These are phyloP conservation scores for Brachionus sp. DNA, from an alignment of 1,140 invertebrate species.

Conservation along the genomic window DNA sequence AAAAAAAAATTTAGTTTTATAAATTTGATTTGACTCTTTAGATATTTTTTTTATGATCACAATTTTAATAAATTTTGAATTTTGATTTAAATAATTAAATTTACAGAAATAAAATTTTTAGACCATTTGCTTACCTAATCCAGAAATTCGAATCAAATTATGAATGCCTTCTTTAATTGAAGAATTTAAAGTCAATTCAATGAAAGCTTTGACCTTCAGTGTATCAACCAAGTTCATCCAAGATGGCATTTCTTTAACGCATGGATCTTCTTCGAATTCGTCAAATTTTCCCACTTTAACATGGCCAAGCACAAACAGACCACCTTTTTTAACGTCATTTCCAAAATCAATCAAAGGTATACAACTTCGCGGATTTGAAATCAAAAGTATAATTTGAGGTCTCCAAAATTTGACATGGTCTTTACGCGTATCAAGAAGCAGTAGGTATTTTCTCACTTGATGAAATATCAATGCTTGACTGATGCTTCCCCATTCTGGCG, in stretches of 20 bases:
- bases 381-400: slow-evolving; percentile 88
- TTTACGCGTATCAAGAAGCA: slow-evolving; percentile 88
- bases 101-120: neutral
- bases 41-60: too few species aligned
- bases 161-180: slow-evolving; percentile 81
- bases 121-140: slow-evolving; percentile 63
- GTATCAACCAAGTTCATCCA: slow-evolving; percentile 84
- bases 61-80: too few species aligned
- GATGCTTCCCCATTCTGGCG: slow-evolving; percentile 87
- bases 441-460: slow-evolving; percentile 90
- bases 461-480: slow-evolving; percentile 98
- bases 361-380: slow-evolving; percentile 81
- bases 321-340: slow-evolving; percentile 97
- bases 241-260: slow-evolving; percentile 71
- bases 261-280: slow-evolving; percentile 49
- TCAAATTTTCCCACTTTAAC: slow-evolving; percentile 67
- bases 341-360: slow-evolving; percentile 92
- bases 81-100: too few species aligned
- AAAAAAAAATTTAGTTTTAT: too few species aligned
- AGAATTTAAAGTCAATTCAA: slow-evolving; percentile 83
- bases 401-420: slow-evolving; percentile 99
- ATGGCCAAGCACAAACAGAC: slow-evolving; percentile 88
- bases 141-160: slow-evolving; percentile 83
- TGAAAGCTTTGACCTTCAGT: slow-evolving; percentile 90
- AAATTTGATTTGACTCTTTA: too few species aligned